A percentile compares a stretch with the other conserved stretches of the same genome.
Conservation (phyloP, 2,113 vertebrate genomes). For the Aphyosemion australe region DNA sequence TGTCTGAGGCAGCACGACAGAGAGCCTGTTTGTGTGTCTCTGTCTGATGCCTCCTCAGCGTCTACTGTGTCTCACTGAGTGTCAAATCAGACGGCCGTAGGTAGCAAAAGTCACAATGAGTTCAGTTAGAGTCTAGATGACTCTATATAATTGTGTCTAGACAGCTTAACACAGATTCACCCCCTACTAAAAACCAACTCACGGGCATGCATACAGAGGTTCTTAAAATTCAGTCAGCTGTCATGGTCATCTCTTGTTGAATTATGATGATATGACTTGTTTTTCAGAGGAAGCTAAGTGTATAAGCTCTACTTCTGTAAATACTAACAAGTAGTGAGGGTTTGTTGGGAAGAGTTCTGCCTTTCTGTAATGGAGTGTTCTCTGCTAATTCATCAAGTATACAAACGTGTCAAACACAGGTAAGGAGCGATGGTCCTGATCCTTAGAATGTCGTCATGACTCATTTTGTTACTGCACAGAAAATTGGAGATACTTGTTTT, state of each 20-base stretch:
- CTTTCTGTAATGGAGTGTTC: too few species aligned
- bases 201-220: neutral
- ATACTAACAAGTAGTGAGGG: too few species aligned
- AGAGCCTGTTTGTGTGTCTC: constrained; percentile 35
- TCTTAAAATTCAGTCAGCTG: neutral
- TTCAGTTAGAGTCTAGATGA: constrained; percentile 36
- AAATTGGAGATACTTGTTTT: neutral
- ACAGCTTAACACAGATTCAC: constrained; percentile 28
- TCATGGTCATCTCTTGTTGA: too few species aligned
- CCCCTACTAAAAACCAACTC: neutral
- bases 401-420: neutral
- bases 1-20: constrained; percentile 37
- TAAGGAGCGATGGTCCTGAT: neutral
- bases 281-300: too few species aligned
- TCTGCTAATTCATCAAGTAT: too few species aligned
- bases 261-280: too few species aligned
- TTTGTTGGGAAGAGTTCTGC: too few species aligned
- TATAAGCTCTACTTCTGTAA: too few species aligned
- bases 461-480: neutral
- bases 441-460: too few species aligned
- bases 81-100: constrained; percentile 41
- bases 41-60: constrained; percentile 53
- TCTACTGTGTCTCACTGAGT: constrained; percentile 47
- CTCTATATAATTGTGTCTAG: constrained; percentile 32
- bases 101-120: constrained; percentile 56